These are phyloP conservation scores for Drosophila kuntzei DNA, from an alignment of 2,888 invertebrate genomes.

Conservation along the genomic window DNA sequence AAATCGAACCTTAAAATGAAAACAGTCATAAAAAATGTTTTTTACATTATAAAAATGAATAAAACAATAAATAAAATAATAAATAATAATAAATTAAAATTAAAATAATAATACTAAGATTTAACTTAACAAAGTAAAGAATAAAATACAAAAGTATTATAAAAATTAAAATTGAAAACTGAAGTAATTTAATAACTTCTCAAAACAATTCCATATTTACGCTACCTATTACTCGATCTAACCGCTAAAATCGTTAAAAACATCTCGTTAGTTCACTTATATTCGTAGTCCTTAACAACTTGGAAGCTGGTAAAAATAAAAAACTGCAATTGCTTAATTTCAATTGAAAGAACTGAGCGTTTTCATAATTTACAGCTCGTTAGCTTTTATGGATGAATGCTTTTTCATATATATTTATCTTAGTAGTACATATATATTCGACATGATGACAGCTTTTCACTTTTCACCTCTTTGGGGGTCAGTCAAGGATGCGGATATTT, in stretches of 20 bases:
- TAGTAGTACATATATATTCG: conserved; percentile 27
- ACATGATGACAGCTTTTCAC: conserved; percentile 73
- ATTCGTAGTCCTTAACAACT: conserved; percentile 12
- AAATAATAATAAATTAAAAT: too few species aligned
- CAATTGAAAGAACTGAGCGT: conserved; percentile 22
- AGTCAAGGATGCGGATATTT: conserved; percentile 66
- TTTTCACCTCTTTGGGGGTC: conserved; percentile 61
- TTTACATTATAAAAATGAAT: too few species aligned
- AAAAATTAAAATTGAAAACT: too few species aligned
- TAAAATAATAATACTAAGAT: too few species aligned
- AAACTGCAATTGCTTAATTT: conserved; percentile 26
- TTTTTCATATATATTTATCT: conserved; percentile 38
- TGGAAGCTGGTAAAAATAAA: conserved; percentile 4
- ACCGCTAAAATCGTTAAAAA: conserved; percentile 10
- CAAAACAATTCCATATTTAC: neutral
- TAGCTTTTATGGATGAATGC: conserved; percentile 73
- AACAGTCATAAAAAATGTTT: too few species aligned
- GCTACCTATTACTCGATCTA: neutral
- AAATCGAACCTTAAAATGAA: too few species aligned
- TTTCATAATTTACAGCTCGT: conserved; percentile 78
- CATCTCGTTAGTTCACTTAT: conserved; percentile 28
- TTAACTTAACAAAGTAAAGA: too few species aligned
- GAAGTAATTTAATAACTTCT: neutral
- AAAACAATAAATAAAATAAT: too few species aligned
- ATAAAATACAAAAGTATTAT: too few species aligned